A percentile compares a stretch with the other conserved stretches of the same genome.
phyloP scores from a whole-genome alignment of 2,888 invertebrate genomes.

The Hybos culiciformis region DNA sequence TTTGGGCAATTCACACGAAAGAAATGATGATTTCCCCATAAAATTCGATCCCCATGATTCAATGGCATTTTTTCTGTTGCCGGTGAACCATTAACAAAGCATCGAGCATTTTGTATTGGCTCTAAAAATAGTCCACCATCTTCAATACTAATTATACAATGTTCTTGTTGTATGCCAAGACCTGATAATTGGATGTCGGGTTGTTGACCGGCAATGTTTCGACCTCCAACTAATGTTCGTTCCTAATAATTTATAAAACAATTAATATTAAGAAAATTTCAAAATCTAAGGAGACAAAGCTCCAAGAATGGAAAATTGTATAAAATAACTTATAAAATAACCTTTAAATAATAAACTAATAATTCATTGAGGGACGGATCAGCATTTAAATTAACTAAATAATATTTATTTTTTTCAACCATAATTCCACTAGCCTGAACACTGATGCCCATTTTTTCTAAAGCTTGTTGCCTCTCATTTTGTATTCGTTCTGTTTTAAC shows the following conservation, averaged over 20 bases:
- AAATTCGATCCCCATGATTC: slow-evolving; percentile 86
- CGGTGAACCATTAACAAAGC: slow-evolving; percentile 90
- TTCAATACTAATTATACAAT: slow-evolving; percentile 74
- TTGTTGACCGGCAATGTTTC: slow-evolving; percentile 39
- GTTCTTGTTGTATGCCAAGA: slow-evolving; percentile 86
- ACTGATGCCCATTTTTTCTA: slow-evolving; percentile 98
- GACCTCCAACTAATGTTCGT: slow-evolving; percentile 78
- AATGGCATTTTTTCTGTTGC: slow-evolving; percentile 63
- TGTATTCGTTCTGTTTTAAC: slow-evolving; percentile 84
- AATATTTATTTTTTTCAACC: slow-evolving; percentile 95
- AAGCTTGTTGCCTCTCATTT: slow-evolving; percentile 86
- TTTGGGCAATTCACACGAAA: slow-evolving; percentile 95
- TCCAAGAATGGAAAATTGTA: not conserved
- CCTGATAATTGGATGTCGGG: slow-evolving; percentile 95
- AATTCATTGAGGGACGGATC: slow-evolving; percentile 97
- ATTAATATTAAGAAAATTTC: slow-evolving; percentile 5
- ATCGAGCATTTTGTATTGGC: slow-evolving; percentile 74
- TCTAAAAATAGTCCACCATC: slow-evolving; percentile 72
- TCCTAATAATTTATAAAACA: slow-evolving; percentile 44
- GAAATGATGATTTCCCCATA: slow-evolving; percentile 99
- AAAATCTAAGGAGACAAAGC: too few species aligned
- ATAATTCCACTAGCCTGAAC: slow-evolving; percentile 97
- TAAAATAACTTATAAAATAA: slow-evolving; percentile 28
- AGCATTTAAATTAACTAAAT: slow-evolving; percentile 95
- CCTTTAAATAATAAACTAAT: slow-evolving; percentile 95